phyloP scores from a whole-genome alignment of 1,140 invertebrate genomes.

The Ceratosolen fusciceps region DNA sequence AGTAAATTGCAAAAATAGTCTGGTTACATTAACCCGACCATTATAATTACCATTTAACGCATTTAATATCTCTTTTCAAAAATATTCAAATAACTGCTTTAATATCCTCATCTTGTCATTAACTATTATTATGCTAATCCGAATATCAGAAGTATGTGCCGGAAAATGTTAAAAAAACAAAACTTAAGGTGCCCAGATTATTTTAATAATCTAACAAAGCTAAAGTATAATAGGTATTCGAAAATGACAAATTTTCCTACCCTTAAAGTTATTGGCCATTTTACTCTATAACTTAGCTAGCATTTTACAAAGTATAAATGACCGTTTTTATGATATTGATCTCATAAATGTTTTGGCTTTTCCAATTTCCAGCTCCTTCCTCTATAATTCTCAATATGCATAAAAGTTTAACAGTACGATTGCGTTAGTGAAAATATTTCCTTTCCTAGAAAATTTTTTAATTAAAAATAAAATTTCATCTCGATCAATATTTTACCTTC shows the following conservation, averaged over 20 bases:
- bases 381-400: not conserved
- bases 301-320: not conserved
- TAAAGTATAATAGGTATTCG: too few species aligned
- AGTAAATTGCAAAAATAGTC: too few species aligned
- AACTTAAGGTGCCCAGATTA: too few species aligned
- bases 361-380: slow-evolving; percentile 9
- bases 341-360: not conserved
- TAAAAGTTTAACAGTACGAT: too few species aligned
- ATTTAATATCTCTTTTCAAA: not conserved
- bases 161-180: not conserved
- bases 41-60: too few species aligned
- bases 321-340: slow-evolving; percentile 32
- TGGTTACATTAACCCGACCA: not conserved
- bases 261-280: too few species aligned
- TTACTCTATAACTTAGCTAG: not conserved
- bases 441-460: too few species aligned
- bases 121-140: not conserved
- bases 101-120: not conserved
- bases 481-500: too few species aligned
- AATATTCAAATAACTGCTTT: not conserved
- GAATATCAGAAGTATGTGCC: not conserved
- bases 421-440: too few species aligned
- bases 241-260: too few species aligned
- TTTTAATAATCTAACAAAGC: too few species aligned
- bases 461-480: too few species aligned